Base-by-base conservation (phyloP, 2,797 vertebrate genomes). In the Chelidonichthys spinosus region DNA sequence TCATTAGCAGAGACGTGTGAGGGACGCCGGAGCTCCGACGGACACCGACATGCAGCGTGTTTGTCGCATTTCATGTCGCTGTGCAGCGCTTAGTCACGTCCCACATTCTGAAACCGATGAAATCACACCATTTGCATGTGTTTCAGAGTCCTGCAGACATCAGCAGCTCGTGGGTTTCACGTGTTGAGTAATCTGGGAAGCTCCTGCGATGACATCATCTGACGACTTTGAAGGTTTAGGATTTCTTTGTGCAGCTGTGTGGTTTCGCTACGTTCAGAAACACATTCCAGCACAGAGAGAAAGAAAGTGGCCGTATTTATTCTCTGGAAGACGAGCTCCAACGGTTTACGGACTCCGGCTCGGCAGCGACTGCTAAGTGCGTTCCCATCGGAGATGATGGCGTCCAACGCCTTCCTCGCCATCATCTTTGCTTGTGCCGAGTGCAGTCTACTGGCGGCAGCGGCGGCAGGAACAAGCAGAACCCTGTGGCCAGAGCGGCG, bases 401-500 rank as follows among this genome's bases (percentile, higher is more conserved):
- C 85, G 42, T 71, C 55, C 2, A 67, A 84, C 86, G 77, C 65
- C 39, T 87, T 25, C 83, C 76, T 65, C 8, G 82, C 89, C 73
- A 89, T 91, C 89, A 89, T 90, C 84, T 84, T 52, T 56, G 81
- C 82, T 42, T 25, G 56, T 75, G 87, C 89, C 89, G 88, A 93
- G 89, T 88, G 84, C 86, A 88, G 87, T 93, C 89, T 81, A 25
- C 25, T 2, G 25, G 25, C 25, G 25, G 25, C 25, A 25, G 25
- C 25, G 25, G 77, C 72, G 35, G 74, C 25, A 2, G 80, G 78
- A 88, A 81, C 73, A 84, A 78, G 79, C 81, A 88, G 85, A 87
- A 87, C 84, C 86, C 87, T 77, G 86, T 92, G 92, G 90, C 93
- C 92, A 92, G 88, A 90, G 89, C 89, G 47, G 76, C 58, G 89